phyloP scores from a whole-genome alignment of 2,113 vertebrate genomes.

The Cyprinus carpio region DNA sequence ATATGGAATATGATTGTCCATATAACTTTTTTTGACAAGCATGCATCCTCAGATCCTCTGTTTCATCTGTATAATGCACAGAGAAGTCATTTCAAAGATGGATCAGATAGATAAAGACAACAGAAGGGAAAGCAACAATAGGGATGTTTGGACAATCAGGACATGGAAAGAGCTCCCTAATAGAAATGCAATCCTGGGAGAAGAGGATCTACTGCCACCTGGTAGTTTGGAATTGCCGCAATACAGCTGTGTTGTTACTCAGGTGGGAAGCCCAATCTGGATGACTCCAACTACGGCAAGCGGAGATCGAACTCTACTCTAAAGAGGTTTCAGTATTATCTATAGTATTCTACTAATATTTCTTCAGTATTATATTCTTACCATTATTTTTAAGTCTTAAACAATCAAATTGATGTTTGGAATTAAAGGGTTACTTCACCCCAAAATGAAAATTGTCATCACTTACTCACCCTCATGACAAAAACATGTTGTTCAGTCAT shows the following conservation, averaged over 20 bases:
- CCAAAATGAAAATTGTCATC: too few species aligned
- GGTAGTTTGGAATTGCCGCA: slow-evolving; percentile 57
- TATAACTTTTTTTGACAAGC: background rate
- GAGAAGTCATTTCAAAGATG: background rate
- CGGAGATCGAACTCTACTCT: slow-evolving; percentile 65
- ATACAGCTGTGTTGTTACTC: slow-evolving; percentile 65
- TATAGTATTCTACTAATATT: background rate
- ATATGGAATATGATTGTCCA: background rate
- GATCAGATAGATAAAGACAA: background rate
- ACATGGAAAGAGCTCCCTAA: background rate
- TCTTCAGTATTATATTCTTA: background rate
- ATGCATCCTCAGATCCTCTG: background rate
- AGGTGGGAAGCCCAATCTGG: slow-evolving; percentile 54
- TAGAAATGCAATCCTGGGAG: too few species aligned
- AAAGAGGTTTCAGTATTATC: slow-evolving; percentile 54
- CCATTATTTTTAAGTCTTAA: background rate
- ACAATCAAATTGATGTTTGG: background rate
- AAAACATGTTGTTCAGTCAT: too few species aligned
- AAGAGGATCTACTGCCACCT: slow-evolving; percentile 57
- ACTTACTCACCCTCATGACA: too few species aligned
- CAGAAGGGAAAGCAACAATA: background rate
- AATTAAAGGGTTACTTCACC: too few species aligned
- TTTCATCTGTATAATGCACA: background rate
- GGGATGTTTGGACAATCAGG: background rate
- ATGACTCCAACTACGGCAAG: slow-evolving; percentile 46